Conservation (phyloP, 2,113 vertebrate genomes). For the Pseudorasbora parva region DNA sequence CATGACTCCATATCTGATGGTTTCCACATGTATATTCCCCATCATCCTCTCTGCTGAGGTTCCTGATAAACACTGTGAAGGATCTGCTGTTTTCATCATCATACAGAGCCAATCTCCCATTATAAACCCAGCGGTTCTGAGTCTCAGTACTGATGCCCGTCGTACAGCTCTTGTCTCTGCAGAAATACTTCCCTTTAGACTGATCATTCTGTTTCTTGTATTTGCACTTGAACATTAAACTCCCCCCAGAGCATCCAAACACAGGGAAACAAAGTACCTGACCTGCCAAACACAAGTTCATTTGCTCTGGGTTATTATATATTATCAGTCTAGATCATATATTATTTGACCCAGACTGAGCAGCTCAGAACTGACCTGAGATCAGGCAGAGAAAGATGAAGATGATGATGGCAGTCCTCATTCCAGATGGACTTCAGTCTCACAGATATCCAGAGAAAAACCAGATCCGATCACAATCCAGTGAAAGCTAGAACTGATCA, state of each 20-base stretch:
- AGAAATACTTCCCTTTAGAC: background rate
- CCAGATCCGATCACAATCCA: background rate
- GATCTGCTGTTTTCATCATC: background rate
- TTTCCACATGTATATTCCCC: background rate
- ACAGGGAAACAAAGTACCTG: background rate
- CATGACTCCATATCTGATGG: background rate
- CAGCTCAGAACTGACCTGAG: conserved; percentile 5
- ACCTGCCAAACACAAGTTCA: background rate
- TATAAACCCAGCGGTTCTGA: background rate
- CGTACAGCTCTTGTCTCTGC: background rate
- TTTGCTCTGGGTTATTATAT: background rate
- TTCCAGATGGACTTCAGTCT: background rate
- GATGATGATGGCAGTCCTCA: background rate
- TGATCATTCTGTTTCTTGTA: background rate
- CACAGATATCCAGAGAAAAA: background rate
- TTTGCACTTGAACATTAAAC: background rate
- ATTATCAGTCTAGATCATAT: background rate
- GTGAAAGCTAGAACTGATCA: background rate
- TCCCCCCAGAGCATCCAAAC: background rate
- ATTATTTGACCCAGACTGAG: background rate
- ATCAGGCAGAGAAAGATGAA: background rate
- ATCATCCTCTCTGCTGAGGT: background rate
- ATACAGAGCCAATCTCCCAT: background rate
- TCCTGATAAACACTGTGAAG: background rate
- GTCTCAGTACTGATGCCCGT: background rate